Evolutionary conservation across 2,797 vertebrate genomes (phyloP).

Genomic region (Glossophaga mutica): DNA sequence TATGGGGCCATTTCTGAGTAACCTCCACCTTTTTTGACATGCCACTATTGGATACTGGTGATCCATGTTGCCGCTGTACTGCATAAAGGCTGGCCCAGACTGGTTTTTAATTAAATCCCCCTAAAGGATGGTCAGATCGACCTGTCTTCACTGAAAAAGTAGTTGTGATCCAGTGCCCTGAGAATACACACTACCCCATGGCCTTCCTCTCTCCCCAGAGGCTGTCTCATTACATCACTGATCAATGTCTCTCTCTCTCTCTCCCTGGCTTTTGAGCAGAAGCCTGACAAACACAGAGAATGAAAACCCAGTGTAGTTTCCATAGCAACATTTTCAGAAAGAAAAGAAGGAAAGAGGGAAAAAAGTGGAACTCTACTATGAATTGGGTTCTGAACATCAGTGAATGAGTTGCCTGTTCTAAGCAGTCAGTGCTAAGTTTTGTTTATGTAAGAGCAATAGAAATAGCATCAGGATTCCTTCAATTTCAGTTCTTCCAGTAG

Average conservation of each 20-base stretch:
- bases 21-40: conserved; percentile 44
- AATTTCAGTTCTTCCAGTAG: conserved; percentile 15
- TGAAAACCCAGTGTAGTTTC: conserved; percentile 82
- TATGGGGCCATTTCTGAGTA: conserved; percentile 25
- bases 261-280: conserved; percentile 74
- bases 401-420: conserved; percentile 69
- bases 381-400: conserved; percentile 68
- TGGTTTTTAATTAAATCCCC: conserved; percentile 74
- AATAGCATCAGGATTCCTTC: neutral
- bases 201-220: conserved; percentile 62
- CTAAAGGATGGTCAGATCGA: conserved; percentile 47
- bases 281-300: conserved; percentile 76
- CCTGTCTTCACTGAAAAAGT: conserved; percentile 52
- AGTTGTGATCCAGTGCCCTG: conserved; percentile 49
- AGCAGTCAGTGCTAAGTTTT: conserved; percentile 27
- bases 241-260: conserved; percentile 79
- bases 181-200: conserved; percentile 27
- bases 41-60: neutral
- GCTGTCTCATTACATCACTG: conserved; percentile 75
- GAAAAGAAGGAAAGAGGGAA: conserved; percentile 13
- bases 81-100: neutral
- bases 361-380: conserved; percentile 48
- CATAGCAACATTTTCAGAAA: conserved; percentile 82
- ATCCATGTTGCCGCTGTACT: neutral
- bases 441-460: neutral